phyloP scores from a whole-genome alignment of 1,140 invertebrate species.

The Diabrotica virgifera region DNA sequence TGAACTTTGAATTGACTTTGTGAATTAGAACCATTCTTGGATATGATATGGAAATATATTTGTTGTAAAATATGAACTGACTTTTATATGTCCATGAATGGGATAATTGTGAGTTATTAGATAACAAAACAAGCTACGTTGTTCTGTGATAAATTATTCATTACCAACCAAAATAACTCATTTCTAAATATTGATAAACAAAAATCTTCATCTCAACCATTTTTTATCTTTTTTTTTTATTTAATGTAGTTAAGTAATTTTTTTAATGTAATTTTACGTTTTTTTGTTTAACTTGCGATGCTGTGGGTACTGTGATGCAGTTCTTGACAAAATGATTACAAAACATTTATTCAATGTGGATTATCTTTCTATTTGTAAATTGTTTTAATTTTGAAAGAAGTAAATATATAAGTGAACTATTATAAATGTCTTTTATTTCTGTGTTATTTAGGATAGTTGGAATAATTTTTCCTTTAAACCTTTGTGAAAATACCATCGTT shows the following conservation, averaged over 20 bases:
- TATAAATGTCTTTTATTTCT: conserved; percentile 17
- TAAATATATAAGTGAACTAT: conserved; percentile 43
- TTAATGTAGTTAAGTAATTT: conserved; percentile 10
- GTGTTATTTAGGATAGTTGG: no score
- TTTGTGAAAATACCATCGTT: no score
- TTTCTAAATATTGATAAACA: not conserved
- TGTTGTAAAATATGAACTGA: no score
- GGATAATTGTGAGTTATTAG: no score
- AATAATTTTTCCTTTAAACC: no score
- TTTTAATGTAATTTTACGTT: conserved; percentile 17
- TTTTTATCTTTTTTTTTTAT: conserved; percentile 4
- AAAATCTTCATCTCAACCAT: not conserved
- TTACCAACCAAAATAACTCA: conserved; percentile 8
- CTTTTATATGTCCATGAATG: no score
- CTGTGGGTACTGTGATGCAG: conserved; percentile 49
- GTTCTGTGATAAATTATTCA: conserved; percentile 31
- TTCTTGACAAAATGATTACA: conserved; percentile 37
- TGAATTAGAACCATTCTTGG: no score
- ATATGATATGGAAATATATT: no score
- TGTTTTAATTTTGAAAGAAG: conserved; percentile 46
- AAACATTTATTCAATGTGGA: conserved; percentile 41
- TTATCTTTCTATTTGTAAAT: conserved; percentile 48
- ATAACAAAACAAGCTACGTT: not conserved
- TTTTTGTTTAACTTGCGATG: conserved; percentile 32
- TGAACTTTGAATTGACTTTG: no score